Conservation (phyloP, 1,140 invertebrate species). For the Drosophila nigromelanica region DNA sequence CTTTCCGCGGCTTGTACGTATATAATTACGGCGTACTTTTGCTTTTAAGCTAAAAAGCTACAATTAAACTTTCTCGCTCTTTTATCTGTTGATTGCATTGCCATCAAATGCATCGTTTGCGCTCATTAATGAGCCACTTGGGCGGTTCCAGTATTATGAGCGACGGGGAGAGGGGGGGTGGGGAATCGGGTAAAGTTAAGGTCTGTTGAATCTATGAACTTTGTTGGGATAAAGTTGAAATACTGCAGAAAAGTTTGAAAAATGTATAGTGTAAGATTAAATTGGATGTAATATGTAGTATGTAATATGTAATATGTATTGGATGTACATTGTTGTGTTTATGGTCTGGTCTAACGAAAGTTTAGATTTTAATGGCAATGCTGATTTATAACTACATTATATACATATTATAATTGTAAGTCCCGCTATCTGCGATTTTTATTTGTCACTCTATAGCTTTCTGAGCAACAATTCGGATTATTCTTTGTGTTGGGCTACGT, state of each 20-base stretch:
- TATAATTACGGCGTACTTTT: conserved; percentile 67
- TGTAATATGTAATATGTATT: too few species aligned
- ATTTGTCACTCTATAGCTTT: neutral
- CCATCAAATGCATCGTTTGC: conserved; percentile 64
- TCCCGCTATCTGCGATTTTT: neutral
- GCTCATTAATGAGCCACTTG: conserved; percentile 52
- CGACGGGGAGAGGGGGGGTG: neutral
- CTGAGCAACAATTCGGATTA: neutral
- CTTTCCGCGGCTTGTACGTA: neutral
- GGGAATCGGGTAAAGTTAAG: neutral
- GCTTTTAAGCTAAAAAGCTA: conserved; percentile 62
- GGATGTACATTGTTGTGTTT: too few species aligned
- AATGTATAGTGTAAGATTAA: too few species aligned
- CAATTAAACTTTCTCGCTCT: conserved; percentile 79
- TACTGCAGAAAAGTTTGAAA: too few species aligned
- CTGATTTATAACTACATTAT: too few species aligned
- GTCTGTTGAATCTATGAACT: neutral
- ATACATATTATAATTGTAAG: too few species aligned
- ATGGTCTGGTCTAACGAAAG: too few species aligned
- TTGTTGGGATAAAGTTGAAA: conserved; percentile 1
- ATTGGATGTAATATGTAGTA: too few species aligned
- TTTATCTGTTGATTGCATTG: conserved; percentile 67
- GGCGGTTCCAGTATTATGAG: conserved; percentile 4
- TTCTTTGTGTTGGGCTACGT: neutral
- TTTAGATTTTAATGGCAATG: too few species aligned